Evolutionary conservation across 2,797 vertebrate species (phyloP), one percentile per base, ranked within the genome.

Genomic region (Otolemur crassicaudatus): DNA sequence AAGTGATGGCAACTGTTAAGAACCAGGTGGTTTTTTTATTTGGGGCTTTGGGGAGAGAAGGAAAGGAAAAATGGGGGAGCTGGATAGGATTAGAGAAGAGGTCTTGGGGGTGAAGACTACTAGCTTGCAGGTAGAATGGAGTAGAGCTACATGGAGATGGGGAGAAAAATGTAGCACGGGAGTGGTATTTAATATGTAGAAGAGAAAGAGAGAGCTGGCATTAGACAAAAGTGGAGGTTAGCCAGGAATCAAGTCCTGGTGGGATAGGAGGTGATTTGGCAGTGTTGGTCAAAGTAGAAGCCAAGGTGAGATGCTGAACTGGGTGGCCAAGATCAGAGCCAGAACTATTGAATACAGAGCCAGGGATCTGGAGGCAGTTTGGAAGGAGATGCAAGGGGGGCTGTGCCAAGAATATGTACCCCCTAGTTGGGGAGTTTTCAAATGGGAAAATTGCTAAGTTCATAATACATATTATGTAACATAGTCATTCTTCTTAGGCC

Each of bases 231-330:
- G 95, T 97, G 97, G 96, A 95, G 72, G 70, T 58, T 53, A 94
- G 95, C 95, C 97, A 97, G 80, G 76, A 96, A 80, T 87, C 72
- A 82, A 94, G 93, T 91, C 80, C 96, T 96, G 43, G 27, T 96
- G 93, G 95, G 63, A 90, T 95, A 95, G 86, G 91, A 96, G 95
- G 90, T 96, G 89, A 92, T 72, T 96, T 97, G 97, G 97, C 96
- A 96, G 56, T 60, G 25, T 29, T 58, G 90, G 56, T 96, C 80
- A 70, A 61, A 94, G 49, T 43, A 80, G 72, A 94, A 96, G 97
- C 96, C 97, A 97, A 97, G 93, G 97, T 97, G 92, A 96, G 97
- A 94, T 79, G 84, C 80, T 96, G 76, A 94, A 72, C 53, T 94
- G 92, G 93, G 95, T 97, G 96, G 96, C 85, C 93, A 94, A 94